Base-by-base conservation (phyloP, 1,140 invertebrate genomes). In the Helicorthomorpha holstii region DNA sequence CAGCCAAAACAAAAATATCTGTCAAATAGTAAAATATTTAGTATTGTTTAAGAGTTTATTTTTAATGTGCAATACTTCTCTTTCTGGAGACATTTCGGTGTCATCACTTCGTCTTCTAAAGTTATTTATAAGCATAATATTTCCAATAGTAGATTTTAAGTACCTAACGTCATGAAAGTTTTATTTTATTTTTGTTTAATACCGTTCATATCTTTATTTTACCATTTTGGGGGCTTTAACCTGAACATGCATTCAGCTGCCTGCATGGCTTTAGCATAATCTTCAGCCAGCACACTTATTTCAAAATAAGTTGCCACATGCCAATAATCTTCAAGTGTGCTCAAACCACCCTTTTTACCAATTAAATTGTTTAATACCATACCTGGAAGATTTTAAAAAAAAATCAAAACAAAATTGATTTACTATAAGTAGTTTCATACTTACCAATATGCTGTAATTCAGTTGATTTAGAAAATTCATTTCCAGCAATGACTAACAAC, bases 291-390 rank as follows among this genome's bases (percentile, higher is more conserved):
- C 1, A 98, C 94, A 50, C 88, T 92, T 51, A 98, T 97, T 70
- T 99, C 96, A 69, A 99, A 98, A 70, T 97, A 98, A 1, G 94
- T 98, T 0, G 96, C 96, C 4, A 98, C 92, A 70, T 96, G 93
- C 96, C 96, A 99, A 64, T 99, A 99, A 63, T 98, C 94, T 60
- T 84, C 85, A 1, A 98, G 69, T 21, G 85, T 88, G 0, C 81
- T 80, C 19, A 99, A 67, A 64, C 87, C 93, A 22, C 95, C 95
- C 68, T 98, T 98, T 63, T 93, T 89, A 0, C 96, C 95, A 64
- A 99, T 97, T 43, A 98, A 72, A 73, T 95, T 95, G 67, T 98
- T 98, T 45, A 99, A 68, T 2, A 92, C 84, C 76, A 96, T 88
- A 51, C 84, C 88, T 81, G 58, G 26, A 59, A 61, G 12, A 42